Evolutionary conservation across 2,888 invertebrate species (phyloP), one percentile per base, ranked within the genome.

Genomic region (Pristionchus japonicus): DNA sequence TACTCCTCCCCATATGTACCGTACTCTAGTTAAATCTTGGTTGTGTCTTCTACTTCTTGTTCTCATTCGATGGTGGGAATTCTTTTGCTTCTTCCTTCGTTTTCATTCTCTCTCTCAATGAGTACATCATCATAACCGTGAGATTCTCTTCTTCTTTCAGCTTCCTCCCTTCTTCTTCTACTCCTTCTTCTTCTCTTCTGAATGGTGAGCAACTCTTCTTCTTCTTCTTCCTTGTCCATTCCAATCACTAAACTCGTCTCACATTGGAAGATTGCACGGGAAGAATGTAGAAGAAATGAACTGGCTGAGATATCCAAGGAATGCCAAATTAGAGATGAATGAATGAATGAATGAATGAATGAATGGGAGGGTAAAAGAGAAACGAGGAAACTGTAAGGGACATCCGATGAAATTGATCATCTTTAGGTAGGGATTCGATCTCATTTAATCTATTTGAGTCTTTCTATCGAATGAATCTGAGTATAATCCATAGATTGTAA

Each of bases 101-200:
- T n/a, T 27, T 23, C 23, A 9, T 61, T 23, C 23, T 61, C 23
- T 27, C 61, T 23, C 61, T 61, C n/a, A 61, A 61, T 9, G 23
- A 61, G 61, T 61, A 61, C 61, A 61, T 27, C 15, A 61, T 61
- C 61, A 61, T 61, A 61, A 61, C 23, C 61, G 61, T 61, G 61
- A 61, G 61, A 61, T 61, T 61, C 61, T 23, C n/a, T n/a, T 61
- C 61, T 61, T n/a, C 61, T 61, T 61, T 61, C 61, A 61, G 61
- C n/a, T 27, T 61, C 61, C 27, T n/a, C n/a, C 23, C 27, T 61
- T 27, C 27, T 27, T n/a, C n/a, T n/a, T n/a, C n/a, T n/a, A n/a
- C n/a, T n/a, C n/a, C n/a, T n/a, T n/a, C n/a, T n/a, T n/a, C 27
- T 27, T 61, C 61, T 61, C 61, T n/a, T 27, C 61, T 61, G 23